Conservation (phyloP, 2,888 invertebrate genomes). For the Erynnis tages region DNA sequence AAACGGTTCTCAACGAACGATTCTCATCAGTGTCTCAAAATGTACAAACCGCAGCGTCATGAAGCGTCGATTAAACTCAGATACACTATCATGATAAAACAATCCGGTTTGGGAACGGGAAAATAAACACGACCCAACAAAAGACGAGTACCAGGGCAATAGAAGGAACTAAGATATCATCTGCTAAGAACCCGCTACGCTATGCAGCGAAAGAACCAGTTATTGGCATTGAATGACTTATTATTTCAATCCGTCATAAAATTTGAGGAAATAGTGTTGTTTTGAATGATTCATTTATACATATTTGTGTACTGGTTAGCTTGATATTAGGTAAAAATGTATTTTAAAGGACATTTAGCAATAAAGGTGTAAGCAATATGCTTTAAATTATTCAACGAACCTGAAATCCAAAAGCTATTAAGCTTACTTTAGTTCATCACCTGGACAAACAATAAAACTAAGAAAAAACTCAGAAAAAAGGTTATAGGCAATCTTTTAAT, state of each 20-base stretch:
- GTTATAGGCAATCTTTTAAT: too few species aligned
- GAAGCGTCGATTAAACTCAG: conserved; percentile 4
- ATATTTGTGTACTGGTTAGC: too few species aligned
- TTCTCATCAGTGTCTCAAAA: not conserved
- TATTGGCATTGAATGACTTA: conserved; percentile 30
- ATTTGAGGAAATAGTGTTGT: not conserved
- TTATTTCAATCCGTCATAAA: not conserved
- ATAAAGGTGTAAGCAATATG: too few species aligned
- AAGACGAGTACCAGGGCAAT: conserved; percentile 36
- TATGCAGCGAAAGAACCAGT: conserved; percentile 25
- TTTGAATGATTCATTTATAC: too few species aligned
- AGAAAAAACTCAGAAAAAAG: too few species aligned
- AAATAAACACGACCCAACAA: conserved; percentile 30
- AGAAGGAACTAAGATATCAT: conserved; percentile 43
- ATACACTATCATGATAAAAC: conserved; percentile 15
- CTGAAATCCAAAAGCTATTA: too few species aligned
- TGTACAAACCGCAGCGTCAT: conserved; percentile 2
- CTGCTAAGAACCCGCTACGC: conserved; percentile 42
- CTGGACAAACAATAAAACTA: too few species aligned
- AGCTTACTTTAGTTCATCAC: too few species aligned
- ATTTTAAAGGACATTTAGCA: too few species aligned
- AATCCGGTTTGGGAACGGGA: conserved; percentile 24
- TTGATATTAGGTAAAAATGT: too few species aligned
- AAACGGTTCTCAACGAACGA: too few species aligned
- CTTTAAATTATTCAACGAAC: too few species aligned